Percentiles rank a stretch among this genome's conserved stretches.
Evolutionary conservation across 1,140 invertebrate species (phyloP).

Genomic region (Acyrthosiphon pisum): DNA sequence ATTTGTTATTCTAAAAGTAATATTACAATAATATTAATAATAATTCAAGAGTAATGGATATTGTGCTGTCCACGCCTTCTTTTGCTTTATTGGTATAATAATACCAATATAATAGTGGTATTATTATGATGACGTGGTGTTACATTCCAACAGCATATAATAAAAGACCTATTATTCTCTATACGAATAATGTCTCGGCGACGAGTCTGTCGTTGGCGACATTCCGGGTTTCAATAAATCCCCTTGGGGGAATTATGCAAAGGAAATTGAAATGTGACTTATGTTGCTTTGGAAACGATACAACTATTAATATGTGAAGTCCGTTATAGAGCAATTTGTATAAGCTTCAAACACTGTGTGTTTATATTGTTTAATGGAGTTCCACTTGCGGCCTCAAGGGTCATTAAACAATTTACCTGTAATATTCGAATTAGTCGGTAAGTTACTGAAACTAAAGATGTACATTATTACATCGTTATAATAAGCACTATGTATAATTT

Average conservation of each 20-base stretch:
- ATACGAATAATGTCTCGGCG: not conserved
- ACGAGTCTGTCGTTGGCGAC: not conserved
- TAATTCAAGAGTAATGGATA: not conserved
- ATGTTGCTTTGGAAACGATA: not conserved
- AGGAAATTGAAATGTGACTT: slow-evolving; percentile 14
- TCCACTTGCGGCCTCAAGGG: not conserved
- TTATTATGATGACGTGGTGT: slow-evolving; percentile 26
- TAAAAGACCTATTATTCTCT: slow-evolving; percentile 39
- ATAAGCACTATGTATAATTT: not conserved
- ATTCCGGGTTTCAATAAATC: slow-evolving; percentile 19
- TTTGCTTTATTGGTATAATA: not conserved
- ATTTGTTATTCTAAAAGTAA: not conserved
- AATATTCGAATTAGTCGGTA: not conserved
- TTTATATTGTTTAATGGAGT: not conserved
- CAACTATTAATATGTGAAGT: not conserved
- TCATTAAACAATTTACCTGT: not conserved
- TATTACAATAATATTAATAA: not conserved
- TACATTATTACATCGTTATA: not conserved
- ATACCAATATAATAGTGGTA: slow-evolving; percentile 33
- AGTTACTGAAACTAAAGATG: not conserved
- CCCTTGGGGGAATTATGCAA: not conserved
- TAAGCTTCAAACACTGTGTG: not conserved
- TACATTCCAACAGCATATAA: slow-evolving; percentile 19
- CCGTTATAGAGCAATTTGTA: not conserved
- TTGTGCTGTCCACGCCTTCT: not conserved